Percentiles rank a stretch among this genome's conserved stretches.
phyloP scores from a whole-genome alignment of 1,140 invertebrate species.

The Teleogryllus occipitalis region DNA sequence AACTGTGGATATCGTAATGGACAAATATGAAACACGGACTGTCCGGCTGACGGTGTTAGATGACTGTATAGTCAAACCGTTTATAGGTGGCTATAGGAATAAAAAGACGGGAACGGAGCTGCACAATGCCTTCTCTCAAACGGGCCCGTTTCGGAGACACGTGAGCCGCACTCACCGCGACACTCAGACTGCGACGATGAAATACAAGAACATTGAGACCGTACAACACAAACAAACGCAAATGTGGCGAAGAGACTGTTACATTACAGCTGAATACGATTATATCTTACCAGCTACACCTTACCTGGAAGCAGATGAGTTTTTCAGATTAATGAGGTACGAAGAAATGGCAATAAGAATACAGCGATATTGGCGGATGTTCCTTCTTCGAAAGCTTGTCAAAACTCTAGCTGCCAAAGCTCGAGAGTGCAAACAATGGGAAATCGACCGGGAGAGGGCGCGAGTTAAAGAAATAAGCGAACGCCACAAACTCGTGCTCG shows the following conservation, averaged over 20 bases:
- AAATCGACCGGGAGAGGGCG: neutral
- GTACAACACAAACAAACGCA: constrained; percentile 38
- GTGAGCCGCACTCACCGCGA: constrained; percentile 32
- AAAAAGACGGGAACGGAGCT: neutral
- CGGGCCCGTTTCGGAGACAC: neutral
- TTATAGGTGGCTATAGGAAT: neutral
- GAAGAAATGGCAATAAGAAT: neutral
- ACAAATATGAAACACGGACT: neutral
- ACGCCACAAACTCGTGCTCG: constrained; percentile 32
- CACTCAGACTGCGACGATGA: constrained; percentile 46
- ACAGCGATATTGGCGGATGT: neutral
- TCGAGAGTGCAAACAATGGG: neutral
- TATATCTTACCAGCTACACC: constrained; percentile 42
- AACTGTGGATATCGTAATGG: neutral
- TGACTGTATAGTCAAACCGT: neutral
- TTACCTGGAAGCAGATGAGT: constrained; percentile 47
- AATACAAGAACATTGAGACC: constrained; percentile 36
- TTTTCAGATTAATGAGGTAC: constrained; percentile 36
- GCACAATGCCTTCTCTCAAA: neutral
- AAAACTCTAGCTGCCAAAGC: neutral
- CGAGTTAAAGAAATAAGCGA: neutral
- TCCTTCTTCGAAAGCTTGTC: neutral
- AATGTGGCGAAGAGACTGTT: constrained; percentile 43
- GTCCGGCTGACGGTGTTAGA: neutral
- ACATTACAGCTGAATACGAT: constrained; percentile 47